Base-by-base conservation (phyloP, 2,888 invertebrate genomes). In the Amaurobius ferox region DNA sequence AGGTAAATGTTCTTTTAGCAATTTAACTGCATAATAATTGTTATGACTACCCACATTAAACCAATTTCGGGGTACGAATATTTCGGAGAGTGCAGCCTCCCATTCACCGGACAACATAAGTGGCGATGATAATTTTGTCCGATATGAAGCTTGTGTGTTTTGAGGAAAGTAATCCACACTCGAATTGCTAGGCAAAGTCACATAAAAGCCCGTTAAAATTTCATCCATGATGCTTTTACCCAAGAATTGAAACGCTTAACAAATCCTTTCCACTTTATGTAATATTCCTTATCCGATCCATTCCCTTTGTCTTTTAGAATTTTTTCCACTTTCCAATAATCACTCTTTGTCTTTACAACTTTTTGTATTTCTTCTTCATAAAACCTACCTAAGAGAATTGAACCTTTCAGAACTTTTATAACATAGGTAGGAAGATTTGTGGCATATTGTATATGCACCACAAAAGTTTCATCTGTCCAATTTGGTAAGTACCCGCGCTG, bases 61-160 rank as follows among this genome's bases (percentile, higher is more conserved):
- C 62, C 64, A 87, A n/a, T 74, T 86, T 26, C 55, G 55, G 0
- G 89, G 88, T 13, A 88, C 77, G 2, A 89, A 86, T 30, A 89
- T 88, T 71, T 90, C 89, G 35, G 79, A 72, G 30, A 89, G 30
- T 32, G 78, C 90, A 5, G 90, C 89, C 70, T 88, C 86, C 90
- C 90, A 90, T 11, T 87, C n/a, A 11, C 89, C 89, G 0, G 85
- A 61, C 13, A 89, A 73, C 44, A 73, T 48, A 7, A 89, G 78
- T 19, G 81, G 74, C 29, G 86, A 61, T 1, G 88, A 87, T 70
- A 90, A 64, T 30, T 89, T 89, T 1, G 89, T 90, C 62, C 55
- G 85, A 79, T 87, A 90, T 32, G 87, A 74, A 11, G 90, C 71
- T 26, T 90, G 88, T 3, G 88, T 90, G 83, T 90, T 90, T 44